A percentile compares a stretch with the other conserved stretches of the same genome.
phyloP scores from a whole-genome alignment of 2,888 invertebrate genomes.

The Dryadula phaetusa region DNA sequence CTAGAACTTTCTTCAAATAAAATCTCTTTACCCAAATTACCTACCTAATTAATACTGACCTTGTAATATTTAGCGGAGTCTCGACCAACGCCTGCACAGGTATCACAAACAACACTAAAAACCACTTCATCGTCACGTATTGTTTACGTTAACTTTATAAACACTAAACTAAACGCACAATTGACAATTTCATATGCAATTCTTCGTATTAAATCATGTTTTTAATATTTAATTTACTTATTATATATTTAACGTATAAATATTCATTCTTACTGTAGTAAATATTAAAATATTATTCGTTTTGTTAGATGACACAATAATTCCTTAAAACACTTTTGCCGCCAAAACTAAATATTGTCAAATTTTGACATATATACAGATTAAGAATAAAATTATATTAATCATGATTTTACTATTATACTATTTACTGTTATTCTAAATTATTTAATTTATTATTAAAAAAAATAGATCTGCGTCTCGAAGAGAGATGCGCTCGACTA shows the following conservation, averaged over 20 bases:
- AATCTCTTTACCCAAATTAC: neutral
- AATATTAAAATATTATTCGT: neutral
- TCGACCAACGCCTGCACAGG: slow-evolving; percentile 41
- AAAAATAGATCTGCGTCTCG: slow-evolving; percentile 45
- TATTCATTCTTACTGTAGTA: too few species aligned
- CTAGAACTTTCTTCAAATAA: neutral
- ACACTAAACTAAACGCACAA: slow-evolving; percentile 9
- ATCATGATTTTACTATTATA: neutral
- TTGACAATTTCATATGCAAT: neutral
- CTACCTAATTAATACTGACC: slow-evolving; percentile 41
- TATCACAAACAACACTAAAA: slow-evolving; percentile 46
- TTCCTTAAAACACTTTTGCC: neutral
- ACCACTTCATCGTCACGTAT: slow-evolving; percentile 45
- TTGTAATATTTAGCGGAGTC: slow-evolving; percentile 47
- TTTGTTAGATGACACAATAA: neutral
- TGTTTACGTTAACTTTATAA: slow-evolving; percentile 25
- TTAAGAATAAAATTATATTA: neutral
- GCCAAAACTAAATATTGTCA: slow-evolving; percentile 7
- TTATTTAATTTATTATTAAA: slow-evolving; percentile 34
- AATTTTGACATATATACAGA: neutral
- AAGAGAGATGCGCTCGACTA: slow-evolving; percentile 51
- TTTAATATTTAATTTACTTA: neutral
- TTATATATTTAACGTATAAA: neutral
- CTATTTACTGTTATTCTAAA: neutral
- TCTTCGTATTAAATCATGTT: neutral